These are phyloP conservation scores for Rhynchonycteris naso DNA, from an alignment of 2,797 vertebrate species.

Conservation along the genomic window DNA sequence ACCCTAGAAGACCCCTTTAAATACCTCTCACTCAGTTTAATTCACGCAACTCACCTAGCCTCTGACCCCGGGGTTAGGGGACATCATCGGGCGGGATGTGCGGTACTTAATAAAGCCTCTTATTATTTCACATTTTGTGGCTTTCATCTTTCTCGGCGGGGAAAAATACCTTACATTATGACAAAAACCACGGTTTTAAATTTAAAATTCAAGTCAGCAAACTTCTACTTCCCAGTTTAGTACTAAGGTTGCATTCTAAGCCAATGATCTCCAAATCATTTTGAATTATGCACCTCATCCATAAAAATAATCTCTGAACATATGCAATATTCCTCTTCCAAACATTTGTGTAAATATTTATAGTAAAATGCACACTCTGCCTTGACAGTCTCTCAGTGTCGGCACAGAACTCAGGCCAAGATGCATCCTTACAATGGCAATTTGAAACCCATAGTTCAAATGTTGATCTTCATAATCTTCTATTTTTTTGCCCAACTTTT, in stretches of 20 bases:
- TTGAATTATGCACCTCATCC: not conserved
- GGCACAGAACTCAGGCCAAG: not conserved
- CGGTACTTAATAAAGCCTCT: too few species aligned
- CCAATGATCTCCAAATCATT: constrained; percentile 15
- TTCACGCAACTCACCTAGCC: too few species aligned
- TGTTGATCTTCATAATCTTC: not conserved
- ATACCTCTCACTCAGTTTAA: too few species aligned
- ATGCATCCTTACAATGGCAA: not conserved
- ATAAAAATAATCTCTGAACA: constrained; percentile 25
- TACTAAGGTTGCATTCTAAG: not conserved
- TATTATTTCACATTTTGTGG: too few species aligned
- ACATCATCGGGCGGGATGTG: too few species aligned
- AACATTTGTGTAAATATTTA: constrained; percentile 14
- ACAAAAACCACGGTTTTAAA: not conserved
- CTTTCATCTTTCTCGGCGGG: too few species aligned
- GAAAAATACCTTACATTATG: too few species aligned
- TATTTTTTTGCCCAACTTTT: not conserved
- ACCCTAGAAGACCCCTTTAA: too few species aligned
- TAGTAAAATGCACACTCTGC: not conserved
- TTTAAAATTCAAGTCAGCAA: constrained; percentile 6
- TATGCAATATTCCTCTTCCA: not conserved
- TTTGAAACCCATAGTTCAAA: constrained; percentile 12
- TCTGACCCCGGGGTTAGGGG: too few species aligned
- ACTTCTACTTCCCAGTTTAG: not conserved
- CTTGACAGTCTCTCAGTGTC: not conserved